Evolutionary conservation across 92 coral and sea anemone genomes (phyloP).

Genomic region (Galaxea fascicularis): DNA sequence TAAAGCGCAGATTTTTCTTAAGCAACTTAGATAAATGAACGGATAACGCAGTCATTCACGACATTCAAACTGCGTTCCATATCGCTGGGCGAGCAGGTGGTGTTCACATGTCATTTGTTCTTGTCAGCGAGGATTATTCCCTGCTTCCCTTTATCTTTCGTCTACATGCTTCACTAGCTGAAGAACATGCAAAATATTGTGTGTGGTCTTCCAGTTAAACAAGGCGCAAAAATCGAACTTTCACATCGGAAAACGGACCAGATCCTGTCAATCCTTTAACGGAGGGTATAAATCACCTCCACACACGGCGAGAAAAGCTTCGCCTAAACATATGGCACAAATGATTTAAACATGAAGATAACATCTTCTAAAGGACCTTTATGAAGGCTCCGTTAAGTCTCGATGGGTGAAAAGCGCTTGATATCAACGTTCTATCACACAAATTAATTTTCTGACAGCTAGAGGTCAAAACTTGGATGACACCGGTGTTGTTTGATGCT

Average conservation of each 20-base stretch:
- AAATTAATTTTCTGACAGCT: slow-evolving; percentile 60
- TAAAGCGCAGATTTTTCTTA: neutral
- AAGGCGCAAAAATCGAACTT: neutral
- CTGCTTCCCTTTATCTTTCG: slow-evolving; percentile 45
- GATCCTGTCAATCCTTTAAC: neutral
- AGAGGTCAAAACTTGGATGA: slow-evolving; percentile 52
- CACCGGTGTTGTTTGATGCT: slow-evolving; percentile 59
- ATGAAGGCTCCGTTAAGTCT: slow-evolving; percentile 52
- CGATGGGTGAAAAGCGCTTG: slow-evolving; percentile 17
- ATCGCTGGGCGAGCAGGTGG: slow-evolving; percentile 35
- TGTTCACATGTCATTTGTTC: slow-evolving; percentile 34
- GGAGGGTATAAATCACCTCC: neutral
- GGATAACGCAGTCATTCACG: neutral
- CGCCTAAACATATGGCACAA: slow-evolving; percentile 47
- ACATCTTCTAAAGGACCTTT: slow-evolving; percentile 35
- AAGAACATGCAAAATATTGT: slow-evolving; percentile 31
- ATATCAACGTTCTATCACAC: slow-evolving; percentile 44
- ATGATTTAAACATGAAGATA: slow-evolving; percentile 25
- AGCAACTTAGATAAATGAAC: neutral
- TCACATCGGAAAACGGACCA: neutral
- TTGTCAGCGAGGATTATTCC: slow-evolving; percentile 57
- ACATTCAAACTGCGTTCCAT: neutral
- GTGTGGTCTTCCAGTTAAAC: slow-evolving; percentile 40
- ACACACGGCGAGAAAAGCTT: slow-evolving; percentile 4
- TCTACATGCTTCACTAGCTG: slow-evolving; percentile 9